Evolutionary conservation across 2,888 invertebrate species (phyloP), one percentile per base, ranked within the genome.

Genomic region (Eilema sororculum): DNA sequence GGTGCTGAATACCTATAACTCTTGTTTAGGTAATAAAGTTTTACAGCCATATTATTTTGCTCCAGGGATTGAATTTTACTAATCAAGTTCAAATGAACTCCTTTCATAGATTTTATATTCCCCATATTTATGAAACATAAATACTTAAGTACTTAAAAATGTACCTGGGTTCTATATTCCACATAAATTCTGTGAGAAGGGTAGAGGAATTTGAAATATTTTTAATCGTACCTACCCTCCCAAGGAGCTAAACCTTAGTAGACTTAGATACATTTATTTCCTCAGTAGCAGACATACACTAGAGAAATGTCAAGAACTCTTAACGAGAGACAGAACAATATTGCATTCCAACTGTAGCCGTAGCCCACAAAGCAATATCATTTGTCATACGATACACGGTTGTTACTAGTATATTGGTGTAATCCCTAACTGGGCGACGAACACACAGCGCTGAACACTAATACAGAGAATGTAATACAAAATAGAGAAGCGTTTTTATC

Each of bases 261-360:
- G 33, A 73, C 56, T 72, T 63, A 64, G 59, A 52, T 60, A 65
- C 68, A 66, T 75, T 72, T 73, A 73, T 72, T 78, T 76, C 63
- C 52, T 59, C 46, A 16, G 30, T 63, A 67, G 74, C 62, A 72
- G 52, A 63, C 69, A 28, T 59, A 73, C 62, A 68, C 71, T 80
- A 80, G 79, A 83, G 78, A 79, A 80, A 84, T 82, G 85, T 83
- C 84, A 84, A 83, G 82, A 80, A 83, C 84, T 85, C 83, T 79
- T 81, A 85, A 83, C 86, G 75, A 81, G 83, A 76, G 78, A 82
- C 75, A 79, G 77, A 81, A 86, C 88, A 85, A 89, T 92, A 93
- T 92, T 91, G 90, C 93, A 91, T 92, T 93, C 91, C 88, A 76
- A 78, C 84, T 75, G 83, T 76, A 81, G 69, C 76, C 60, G 77